A percentile compares a stretch with the other conserved stretches of the same genome.
Evolutionary conservation across 35 echinoderm and acorn worm genomes (phyloP).

Genomic region (Heliocidaris erythrogramma): DNA sequence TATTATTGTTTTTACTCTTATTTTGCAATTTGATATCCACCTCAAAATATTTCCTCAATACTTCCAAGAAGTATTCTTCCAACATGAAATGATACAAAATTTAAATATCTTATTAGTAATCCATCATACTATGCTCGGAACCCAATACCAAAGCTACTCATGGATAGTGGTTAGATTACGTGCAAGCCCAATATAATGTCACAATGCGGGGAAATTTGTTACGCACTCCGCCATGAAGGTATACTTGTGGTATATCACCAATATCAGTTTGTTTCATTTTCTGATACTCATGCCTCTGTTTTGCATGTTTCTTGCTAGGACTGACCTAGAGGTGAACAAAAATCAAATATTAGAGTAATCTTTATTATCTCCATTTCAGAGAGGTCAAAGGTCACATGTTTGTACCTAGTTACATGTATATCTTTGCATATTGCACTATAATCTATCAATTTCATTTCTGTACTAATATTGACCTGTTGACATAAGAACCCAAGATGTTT

Average conservation of each 20-base stretch:
- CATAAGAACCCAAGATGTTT: no score
- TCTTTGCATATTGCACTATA: background rate
- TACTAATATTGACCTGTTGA: no score
- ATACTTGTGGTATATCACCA: background rate
- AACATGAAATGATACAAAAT: no score
- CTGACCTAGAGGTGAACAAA: background rate
- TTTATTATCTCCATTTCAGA: background rate
- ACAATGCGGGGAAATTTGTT: background rate
- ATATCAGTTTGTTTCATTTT: background rate
- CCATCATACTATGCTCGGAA: no score
- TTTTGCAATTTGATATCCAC: no score
- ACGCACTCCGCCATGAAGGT: background rate
- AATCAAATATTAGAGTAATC: background rate
- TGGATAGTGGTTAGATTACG: background rate
- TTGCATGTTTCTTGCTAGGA: background rate
- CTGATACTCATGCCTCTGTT: background rate
- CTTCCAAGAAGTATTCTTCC: no score
- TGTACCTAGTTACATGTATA: background rate
- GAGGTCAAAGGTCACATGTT: background rate
- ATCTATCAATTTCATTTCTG: no score
- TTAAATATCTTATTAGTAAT: no score
- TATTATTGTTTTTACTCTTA: no score
- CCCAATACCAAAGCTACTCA: no score
- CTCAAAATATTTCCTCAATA: no score
- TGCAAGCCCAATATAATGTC: background rate